Base-by-base conservation (phyloP, 2,888 invertebrate species). In the Polymixis lichenea region DNA sequence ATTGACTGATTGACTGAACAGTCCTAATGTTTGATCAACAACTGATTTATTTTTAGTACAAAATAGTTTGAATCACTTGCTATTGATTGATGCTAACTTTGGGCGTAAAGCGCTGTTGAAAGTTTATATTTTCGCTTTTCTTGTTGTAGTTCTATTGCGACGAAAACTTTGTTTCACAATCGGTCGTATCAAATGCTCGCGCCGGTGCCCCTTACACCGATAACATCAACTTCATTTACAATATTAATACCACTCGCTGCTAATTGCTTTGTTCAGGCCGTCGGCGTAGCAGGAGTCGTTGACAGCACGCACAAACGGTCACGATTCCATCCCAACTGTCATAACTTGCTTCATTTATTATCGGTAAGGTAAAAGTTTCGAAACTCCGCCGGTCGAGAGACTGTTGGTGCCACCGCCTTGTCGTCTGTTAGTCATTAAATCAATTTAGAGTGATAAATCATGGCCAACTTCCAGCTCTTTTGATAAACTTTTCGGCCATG, bases 341-440 rank as follows among this genome's bases (percentile, higher is more conserved):
- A 89, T 84, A 92, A 91, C 89, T 92, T 90, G 83, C 85, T 87
- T 89, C 91, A 92, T 92, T 91, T 91, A 89, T 92, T 89, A 91
- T 88, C 87, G 86, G 86, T 86, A 84, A 89, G 88, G 89, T 90
- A 91, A 90, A 91, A 91, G 89, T 91, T 91, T 85, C 69, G 83
- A 80, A 88, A 90, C 89, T 86, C 76, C 72, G 67, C 76, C 72
- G 67, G 84, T 77, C 78, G 78, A 86, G 84, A 84, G 82, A 87
- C 78, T 84, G 86, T 86, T 80, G 86, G 77, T 85, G 84, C 79
- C 86, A 77, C 82, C 75, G 80, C 75, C 85, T 86, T 90, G 89
- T 89, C 87, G 86, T 87, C 88, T 84, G 86, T 82, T 86, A 89
- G 88, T 88, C 89, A 89, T 88, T 89, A 89, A 90, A 91, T 91